phyloP scores from a whole-genome alignment of 2,113 vertebrate genomes.

The Lota lota region DNA sequence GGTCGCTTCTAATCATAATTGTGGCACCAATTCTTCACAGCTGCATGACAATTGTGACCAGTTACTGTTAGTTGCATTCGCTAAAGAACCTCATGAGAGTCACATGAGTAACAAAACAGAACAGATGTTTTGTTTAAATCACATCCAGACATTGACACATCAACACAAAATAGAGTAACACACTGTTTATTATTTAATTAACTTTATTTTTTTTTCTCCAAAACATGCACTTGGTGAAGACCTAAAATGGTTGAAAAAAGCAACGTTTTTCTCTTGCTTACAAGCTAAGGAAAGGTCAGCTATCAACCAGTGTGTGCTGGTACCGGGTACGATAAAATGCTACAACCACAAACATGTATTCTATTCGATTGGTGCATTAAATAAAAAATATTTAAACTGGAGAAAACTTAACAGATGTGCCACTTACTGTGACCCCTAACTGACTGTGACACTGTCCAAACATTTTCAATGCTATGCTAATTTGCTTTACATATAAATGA shows the following conservation, averaged over 20 bases:
- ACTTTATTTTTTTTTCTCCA: slow-evolving; percentile 52
- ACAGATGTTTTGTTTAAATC: too few relatives aligned
- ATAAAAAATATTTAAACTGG: background rate
- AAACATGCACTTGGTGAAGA: slow-evolving; percentile 47
- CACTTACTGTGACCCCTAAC: background rate
- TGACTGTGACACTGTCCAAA: background rate
- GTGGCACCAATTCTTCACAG: too few relatives aligned
- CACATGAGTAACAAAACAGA: too few relatives aligned
- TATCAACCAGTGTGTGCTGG: slow-evolving; percentile 10
- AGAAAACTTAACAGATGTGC: background rate
- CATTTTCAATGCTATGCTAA: background rate
- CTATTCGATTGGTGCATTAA: background rate
- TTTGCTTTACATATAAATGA: background rate
- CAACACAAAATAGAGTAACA: background rate
- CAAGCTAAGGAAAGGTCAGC: slow-evolving; percentile 15
- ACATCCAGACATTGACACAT: too few relatives aligned
- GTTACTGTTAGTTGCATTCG: too few relatives aligned
- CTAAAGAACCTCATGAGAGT: too few relatives aligned
- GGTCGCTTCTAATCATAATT: too few relatives aligned
- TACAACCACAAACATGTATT: background rate
- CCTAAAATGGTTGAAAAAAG: slow-evolving; percentile 22
- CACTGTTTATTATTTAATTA: slow-evolving; percentile 9
- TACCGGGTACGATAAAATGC: background rate
- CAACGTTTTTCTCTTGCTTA: slow-evolving; percentile 4
- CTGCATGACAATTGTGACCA: too few relatives aligned